Conservation (phyloP, 2,888 invertebrate species). For the Elmis aenea region DNA sequence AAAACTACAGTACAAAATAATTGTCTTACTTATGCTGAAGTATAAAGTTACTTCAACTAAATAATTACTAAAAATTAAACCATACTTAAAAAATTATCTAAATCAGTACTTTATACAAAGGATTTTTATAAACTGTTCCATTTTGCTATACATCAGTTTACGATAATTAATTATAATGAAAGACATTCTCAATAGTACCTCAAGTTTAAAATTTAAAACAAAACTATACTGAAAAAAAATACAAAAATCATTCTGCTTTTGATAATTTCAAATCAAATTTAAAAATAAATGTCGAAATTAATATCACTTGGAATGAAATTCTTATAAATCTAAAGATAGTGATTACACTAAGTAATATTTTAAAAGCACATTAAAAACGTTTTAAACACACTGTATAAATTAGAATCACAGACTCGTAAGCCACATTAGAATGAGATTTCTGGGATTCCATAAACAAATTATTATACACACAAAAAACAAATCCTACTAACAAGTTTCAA, state of each 20-base stretch:
- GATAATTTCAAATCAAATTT: too few relatives aligned
- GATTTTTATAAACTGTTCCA: too few relatives aligned
- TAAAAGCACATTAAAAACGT: constrained; percentile 9
- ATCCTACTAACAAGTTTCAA: neutral
- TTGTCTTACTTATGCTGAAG: constrained; percentile 15
- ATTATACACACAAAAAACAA: constrained; percentile 5
- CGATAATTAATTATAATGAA: too few relatives aligned
- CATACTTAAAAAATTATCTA: constrained; percentile 27
- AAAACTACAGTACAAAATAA: constrained; percentile 24
- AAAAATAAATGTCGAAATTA: neutral
- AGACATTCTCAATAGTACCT: too few relatives aligned
- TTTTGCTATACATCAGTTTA: too few relatives aligned
- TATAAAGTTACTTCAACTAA: too few relatives aligned
- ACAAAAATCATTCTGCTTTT: too few relatives aligned
- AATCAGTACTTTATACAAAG: constrained; percentile 47
- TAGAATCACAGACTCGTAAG: constrained; percentile 39
- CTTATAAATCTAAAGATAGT: constrained; percentile 12
- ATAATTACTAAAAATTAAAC: constrained; percentile 13
- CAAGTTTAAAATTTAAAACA: too few relatives aligned
- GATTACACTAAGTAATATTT: too few relatives aligned
- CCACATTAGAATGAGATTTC: constrained; percentile 27
- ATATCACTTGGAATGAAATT: neutral
- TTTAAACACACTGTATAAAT: constrained; percentile 18
- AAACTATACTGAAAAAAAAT: neutral
- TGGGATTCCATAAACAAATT: constrained; percentile 13